Percentiles rank a stretch among this genome's conserved stretches.
phyloP scores from a whole-genome alignment of 2,113 vertebrate genomes.

The Otis tarda region DNA sequence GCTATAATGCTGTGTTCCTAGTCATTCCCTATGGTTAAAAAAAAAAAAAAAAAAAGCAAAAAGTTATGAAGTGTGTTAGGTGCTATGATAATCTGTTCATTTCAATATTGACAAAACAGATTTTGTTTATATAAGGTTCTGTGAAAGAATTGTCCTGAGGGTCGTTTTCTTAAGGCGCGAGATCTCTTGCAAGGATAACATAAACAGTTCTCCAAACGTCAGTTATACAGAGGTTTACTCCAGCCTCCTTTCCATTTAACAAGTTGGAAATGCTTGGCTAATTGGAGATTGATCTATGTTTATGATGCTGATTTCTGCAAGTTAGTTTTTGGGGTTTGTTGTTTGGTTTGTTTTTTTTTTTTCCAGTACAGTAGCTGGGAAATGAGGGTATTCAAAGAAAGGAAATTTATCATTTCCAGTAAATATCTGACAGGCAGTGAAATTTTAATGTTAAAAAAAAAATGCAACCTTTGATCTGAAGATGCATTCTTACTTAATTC shows the following conservation, averaged over 20 bases:
- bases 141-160: background rate
- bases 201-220: background rate
- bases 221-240: background rate
- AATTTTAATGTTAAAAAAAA: background rate
- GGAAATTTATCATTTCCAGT: conserved; percentile 30
- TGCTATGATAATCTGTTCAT: background rate
- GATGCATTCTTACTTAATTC: conserved; percentile 45
- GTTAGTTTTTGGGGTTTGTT: background rate
- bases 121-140: background rate
- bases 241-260: background rate
- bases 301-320: background rate
- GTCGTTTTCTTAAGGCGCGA: background rate
- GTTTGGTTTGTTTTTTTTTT: background rate
- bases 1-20: background rate
- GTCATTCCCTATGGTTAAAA: background rate
- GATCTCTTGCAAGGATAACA: background rate
- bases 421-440: background rate
- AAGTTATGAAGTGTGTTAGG: background rate
- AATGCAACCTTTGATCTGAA: conserved; percentile 23
- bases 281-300: background rate
- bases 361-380: conserved; percentile 17
- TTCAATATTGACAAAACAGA: background rate
- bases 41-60: background rate
- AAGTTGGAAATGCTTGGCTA: background rate
- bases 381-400: conserved; percentile 12